A percentile compares a stretch with the other conserved stretches of the same genome.
These are phyloP conservation scores for Himalopsyche tibetana DNA, from an alignment of 2,888 invertebrate species.

Conservation along the genomic window DNA sequence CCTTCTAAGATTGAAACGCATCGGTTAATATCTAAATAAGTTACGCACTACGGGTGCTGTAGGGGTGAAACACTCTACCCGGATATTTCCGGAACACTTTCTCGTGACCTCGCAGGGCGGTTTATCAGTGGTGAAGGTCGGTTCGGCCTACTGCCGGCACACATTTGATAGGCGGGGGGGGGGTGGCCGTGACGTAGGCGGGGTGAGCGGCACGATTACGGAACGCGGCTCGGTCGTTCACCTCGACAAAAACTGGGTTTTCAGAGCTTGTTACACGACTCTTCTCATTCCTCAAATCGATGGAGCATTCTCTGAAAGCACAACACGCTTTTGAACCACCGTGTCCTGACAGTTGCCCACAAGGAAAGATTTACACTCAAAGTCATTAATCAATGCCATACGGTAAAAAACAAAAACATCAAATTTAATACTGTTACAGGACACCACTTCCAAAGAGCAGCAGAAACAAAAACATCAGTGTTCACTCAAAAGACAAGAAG, in stretches of 20 bases:
- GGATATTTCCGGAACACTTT: conserved; percentile 45
- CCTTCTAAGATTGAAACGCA: conserved; percentile 28
- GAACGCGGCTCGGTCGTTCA: conserved; percentile 61
- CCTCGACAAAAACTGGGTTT: conserved; percentile 65
- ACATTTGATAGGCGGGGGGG: conserved; percentile 51
- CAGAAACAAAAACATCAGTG: too few relatives aligned
- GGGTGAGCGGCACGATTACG: conserved; percentile 20
- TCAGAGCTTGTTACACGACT: conserved; percentile 62
- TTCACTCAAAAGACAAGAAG: too few relatives aligned
- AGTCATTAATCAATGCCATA: too few relatives aligned
- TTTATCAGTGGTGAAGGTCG: conserved; percentile 31
- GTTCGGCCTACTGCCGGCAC: conserved; percentile 41
- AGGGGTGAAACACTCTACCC: conserved; percentile 23
- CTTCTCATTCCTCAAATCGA: conserved; percentile 60
- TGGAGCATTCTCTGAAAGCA: conserved; percentile 64
- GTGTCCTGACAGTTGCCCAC: background rate
- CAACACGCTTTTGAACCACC: background rate
- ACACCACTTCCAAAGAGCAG: too few relatives aligned
- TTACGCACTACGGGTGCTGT: background rate
- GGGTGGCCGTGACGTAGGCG: conserved; percentile 41
- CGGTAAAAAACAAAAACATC: too few relatives aligned
- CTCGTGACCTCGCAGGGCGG: conserved; percentile 25
- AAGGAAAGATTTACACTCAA: background rate
- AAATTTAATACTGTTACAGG: too few relatives aligned
- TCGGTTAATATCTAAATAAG: conserved; percentile 29